phyloP scores from a whole-genome alignment of 1,140 invertebrate genomes.

The Pachypsylla venusta region DNA sequence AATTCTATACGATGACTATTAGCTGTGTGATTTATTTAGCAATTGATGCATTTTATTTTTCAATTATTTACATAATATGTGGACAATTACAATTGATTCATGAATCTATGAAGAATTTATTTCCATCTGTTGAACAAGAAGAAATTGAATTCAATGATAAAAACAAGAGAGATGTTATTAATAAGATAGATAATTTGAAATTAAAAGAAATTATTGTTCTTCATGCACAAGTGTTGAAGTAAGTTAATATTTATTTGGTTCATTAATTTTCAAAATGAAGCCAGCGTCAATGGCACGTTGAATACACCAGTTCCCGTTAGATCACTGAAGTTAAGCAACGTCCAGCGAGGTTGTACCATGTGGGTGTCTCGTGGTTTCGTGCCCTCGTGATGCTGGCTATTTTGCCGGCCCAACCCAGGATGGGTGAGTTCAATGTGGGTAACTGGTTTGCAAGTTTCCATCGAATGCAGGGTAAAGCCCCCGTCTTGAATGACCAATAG shows the following conservation, averaged over 20 bases:
- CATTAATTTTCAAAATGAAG: too few relatives aligned
- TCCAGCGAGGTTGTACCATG: too few relatives aligned
- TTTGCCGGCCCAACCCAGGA: too few relatives aligned
- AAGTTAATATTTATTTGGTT: neutral
- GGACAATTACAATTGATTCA: conserved; percentile 7
- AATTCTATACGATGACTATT: neutral
- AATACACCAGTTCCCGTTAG: too few relatives aligned
- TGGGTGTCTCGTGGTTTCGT: too few relatives aligned
- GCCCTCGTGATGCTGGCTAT: too few relatives aligned
- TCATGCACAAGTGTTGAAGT: conserved; percentile 11
- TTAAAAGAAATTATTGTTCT: neutral
- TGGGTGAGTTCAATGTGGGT: too few relatives aligned
- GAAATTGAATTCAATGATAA: neutral
- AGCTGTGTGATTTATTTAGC: neutral
- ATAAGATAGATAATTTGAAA: neutral
- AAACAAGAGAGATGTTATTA: neutral
- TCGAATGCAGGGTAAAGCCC: too few relatives aligned
- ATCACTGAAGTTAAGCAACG: too few relatives aligned
- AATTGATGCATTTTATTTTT: conserved; percentile 10
- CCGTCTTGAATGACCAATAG: too few relatives aligned
- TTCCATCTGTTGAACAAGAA: neutral
- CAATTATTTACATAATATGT: conserved; percentile 10
- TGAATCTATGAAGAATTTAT: conserved; percentile 2
- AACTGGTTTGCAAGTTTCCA: too few relatives aligned
- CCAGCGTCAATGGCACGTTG: too few relatives aligned